Conservation (phyloP, 23 tunicate species). For the Styela plicata region DNA sequence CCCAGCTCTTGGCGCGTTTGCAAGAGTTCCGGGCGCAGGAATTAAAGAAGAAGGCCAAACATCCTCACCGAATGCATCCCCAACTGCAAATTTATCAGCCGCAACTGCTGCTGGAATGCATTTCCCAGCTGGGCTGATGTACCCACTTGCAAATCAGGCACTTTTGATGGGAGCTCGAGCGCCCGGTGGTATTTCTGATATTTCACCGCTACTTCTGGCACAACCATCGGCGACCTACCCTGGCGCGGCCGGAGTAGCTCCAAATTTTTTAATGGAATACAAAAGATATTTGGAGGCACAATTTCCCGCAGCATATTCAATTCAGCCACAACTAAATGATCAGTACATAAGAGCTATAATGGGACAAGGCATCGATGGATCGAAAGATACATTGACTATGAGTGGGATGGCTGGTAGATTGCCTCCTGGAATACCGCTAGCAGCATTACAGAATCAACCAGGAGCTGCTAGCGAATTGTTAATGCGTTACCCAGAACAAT, state of each 20-base stretch:
- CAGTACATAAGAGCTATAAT: slow-evolving; percentile 19
- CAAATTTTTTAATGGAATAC: slow-evolving; percentile 15
- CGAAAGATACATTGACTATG: slow-evolving; percentile 19
- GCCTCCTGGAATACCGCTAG: slow-evolving; percentile 8
- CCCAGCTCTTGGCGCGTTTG: background rate
- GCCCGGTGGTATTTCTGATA: slow-evolving; percentile 18
- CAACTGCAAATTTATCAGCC: background rate
- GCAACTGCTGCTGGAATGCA: slow-evolving; percentile 18
- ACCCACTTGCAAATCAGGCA: slow-evolving; percentile 16
- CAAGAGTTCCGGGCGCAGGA: slow-evolving; percentile 7
- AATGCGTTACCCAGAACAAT: slow-evolving; percentile 27
- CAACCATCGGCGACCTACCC: slow-evolving; percentile 14
- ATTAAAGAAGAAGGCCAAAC: background rate
- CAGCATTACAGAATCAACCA: background rate
- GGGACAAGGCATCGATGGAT: slow-evolving; percentile 5
- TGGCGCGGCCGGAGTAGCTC: background rate
- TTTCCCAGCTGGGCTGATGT: slow-evolving; percentile 23
- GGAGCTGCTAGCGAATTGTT: background rate
- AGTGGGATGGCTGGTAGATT: slow-evolving; percentile 20
- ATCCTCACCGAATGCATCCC: slow-evolving; percentile 14
- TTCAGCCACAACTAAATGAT: slow-evolving; percentile 11
- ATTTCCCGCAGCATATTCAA: slow-evolving; percentile 5
- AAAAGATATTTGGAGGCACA: slow-evolving; percentile 19
- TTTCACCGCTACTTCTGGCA: slow-evolving; percentile 14
- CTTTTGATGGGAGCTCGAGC: slow-evolving; percentile 19